Evolutionary conservation across 2,888 invertebrate genomes (phyloP).

Genomic region (Schizotus pectinicornis): DNA sequence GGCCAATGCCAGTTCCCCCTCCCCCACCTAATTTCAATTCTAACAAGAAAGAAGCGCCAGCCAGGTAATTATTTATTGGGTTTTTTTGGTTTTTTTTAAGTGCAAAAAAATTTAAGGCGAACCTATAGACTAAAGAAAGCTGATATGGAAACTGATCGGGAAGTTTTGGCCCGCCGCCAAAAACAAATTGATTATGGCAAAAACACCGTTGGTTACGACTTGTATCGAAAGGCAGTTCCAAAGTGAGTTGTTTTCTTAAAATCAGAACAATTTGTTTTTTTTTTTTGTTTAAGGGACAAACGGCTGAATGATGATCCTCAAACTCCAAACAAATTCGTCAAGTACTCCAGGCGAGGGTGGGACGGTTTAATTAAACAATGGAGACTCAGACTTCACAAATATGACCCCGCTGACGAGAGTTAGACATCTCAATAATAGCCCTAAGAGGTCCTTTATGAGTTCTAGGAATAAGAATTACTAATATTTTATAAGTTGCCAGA

Average conservation of each 20-base stretch:
- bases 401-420: conserved; percentile 64
- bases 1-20: not conserved
- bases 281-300: conserved; percentile 58
- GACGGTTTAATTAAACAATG: conserved; percentile 88
- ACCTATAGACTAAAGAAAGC: conserved; percentile 15
- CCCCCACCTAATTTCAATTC: conserved; percentile 1
- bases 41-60: conserved; percentile 1
- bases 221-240: conserved; percentile 72
- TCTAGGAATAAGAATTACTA: not conserved
- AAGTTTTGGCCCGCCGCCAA: conserved; percentile 76
- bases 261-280: not conserved
- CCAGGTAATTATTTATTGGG: not conserved
- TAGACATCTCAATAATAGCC: not conserved
- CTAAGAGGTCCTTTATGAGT: not conserved
- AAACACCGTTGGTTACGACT: conserved; percentile 86
- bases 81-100: conserved; percentile 25
- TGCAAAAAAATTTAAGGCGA: conserved; percentile 48
- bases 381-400: conserved; percentile 83
- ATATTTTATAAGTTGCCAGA: not conserved
- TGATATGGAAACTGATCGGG: conserved; percentile 72
- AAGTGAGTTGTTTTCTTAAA: conserved; percentile 62
- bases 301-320: conserved; percentile 78
- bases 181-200: conserved; percentile 96
- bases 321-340: conserved; percentile 87
- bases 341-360: conserved; percentile 92